phyloP scores from a whole-genome alignment of 1,140 invertebrate species.

The Diorhabda carinulata region DNA sequence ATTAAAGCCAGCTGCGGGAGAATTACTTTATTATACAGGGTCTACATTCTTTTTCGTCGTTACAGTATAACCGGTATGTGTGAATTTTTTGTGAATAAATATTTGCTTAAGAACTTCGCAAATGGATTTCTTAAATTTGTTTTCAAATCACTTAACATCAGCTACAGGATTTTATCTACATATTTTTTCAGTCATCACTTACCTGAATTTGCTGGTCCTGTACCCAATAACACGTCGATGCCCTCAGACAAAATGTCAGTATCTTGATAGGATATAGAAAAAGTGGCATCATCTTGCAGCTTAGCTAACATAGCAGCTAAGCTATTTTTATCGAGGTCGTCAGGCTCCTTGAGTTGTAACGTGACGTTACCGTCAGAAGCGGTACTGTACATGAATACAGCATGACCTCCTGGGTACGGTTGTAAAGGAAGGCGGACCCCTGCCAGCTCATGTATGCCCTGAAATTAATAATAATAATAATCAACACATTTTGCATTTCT shows the following conservation, averaged over 20 bases:
- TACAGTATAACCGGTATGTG: too few species aligned
- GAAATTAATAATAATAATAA: conserved; percentile 19
- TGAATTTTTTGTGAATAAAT: too few species aligned
- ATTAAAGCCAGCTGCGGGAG: too few species aligned
- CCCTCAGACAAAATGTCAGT: conserved; percentile 48
- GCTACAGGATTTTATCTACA: too few species aligned
- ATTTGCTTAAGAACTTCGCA: too few species aligned
- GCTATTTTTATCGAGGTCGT: conserved; percentile 47
- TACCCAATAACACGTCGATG: conserved; percentile 48
- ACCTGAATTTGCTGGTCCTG: conserved; percentile 42
- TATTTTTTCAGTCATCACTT: conserved; percentile 31
- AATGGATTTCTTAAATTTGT: too few species aligned
- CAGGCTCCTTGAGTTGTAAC: conserved; percentile 49
- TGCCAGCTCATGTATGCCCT: conserved; percentile 50
- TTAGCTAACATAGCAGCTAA: conserved; percentile 48
- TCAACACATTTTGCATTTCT: too few species aligned
- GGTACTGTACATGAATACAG: conserved; percentile 53
- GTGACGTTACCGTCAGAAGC: conserved; percentile 50
- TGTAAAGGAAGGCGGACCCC: conserved; percentile 50
- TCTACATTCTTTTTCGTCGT: too few species aligned
- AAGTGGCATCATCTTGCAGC: conserved; percentile 49
- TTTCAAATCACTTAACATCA: too few species aligned
- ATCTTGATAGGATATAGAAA: conserved; percentile 50
- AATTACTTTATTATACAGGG: too few species aligned
- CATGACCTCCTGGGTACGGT: conserved; percentile 49